Percentiles rank a stretch among this genome's conserved stretches.
phyloP scores from a whole-genome alignment of 2,888 invertebrate species.

The Kuschelorhynchus macadamiae region DNA sequence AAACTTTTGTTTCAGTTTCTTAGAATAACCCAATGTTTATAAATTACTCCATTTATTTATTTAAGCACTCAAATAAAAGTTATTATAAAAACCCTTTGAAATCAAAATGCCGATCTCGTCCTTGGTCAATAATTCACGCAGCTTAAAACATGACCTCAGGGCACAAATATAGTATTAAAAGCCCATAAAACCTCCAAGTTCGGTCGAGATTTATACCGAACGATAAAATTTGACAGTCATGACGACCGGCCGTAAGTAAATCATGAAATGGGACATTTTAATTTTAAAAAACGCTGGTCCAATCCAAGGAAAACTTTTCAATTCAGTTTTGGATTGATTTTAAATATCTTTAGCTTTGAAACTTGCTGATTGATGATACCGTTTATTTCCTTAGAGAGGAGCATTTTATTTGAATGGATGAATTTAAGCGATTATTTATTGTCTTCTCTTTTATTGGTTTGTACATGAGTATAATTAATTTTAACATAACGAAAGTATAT shows the following conservation, averaged over 20 bases:
- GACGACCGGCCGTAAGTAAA: slow-evolving; percentile 24
- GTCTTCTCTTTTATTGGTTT: too few relatives aligned
- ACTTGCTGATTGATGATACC: not conserved
- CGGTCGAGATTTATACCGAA: slow-evolving; percentile 24
- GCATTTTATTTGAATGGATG: too few relatives aligned
- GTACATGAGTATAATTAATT: too few relatives aligned
- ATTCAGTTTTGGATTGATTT: not conserved
- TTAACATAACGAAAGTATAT: too few relatives aligned
- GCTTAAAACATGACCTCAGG: slow-evolving; percentile 20
- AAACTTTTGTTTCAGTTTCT: too few relatives aligned
- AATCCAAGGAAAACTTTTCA: not conserved
- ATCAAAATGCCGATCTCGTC: slow-evolving; percentile 12
- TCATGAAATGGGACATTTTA: slow-evolving; percentile 25
- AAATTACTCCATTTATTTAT: too few relatives aligned
- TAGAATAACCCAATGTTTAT: too few relatives aligned
- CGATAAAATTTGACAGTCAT: slow-evolving; percentile 37
- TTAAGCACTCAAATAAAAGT: too few relatives aligned
- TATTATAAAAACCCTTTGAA: not conserved
- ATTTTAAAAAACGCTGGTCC: slow-evolving; percentile 10
- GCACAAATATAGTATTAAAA: slow-evolving; percentile 38
- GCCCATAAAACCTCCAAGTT: slow-evolving; percentile 25
- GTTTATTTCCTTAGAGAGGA: not conserved
- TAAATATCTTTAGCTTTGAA: slow-evolving; percentile 1
- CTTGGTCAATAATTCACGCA: slow-evolving; percentile 14
- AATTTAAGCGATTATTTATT: too few relatives aligned